Base-by-base conservation (phyloP, 2,888 invertebrate genomes). In the Leptinotarsa peninsularis region DNA sequence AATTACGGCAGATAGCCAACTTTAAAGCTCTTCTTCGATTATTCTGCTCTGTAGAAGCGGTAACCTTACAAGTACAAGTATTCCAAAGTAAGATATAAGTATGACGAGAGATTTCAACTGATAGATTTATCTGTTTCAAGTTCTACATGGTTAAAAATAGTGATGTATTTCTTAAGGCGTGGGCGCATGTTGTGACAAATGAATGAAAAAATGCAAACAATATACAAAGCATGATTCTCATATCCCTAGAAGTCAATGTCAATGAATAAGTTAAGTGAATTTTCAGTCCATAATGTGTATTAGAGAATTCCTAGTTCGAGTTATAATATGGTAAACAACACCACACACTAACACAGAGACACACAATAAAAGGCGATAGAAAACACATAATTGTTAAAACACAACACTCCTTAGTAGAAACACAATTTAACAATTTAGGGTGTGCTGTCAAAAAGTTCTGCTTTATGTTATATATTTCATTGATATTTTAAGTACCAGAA, bases 361-460 rank as follows among this genome's bases (percentile, higher is more conserved):
- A 82, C 81, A 80, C 78, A 78, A 77, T 73, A 81, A 82, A 81
- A 78, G 79, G 83, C 82, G 84, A 83, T 83, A 74, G 75, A 76
- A 78, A 66, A 80, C 76, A 71, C 79, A 78, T 78, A 81, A 82
- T 83, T 82, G 81, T 81, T 83, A 79, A 83, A 83, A 83, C 84
- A 83, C 82, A 63, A 63, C 63, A 58, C 58, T 58, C 21, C 4
- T 63, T n/a, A 10, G 10, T 17, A 63, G 43, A 49, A 23, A 67
- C 70, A 67, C 70, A 21, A 15, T 33, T 33, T 63, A 63, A 63
- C 63, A n/a, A 58, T 33, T 15, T 33, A n/a, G 17, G n/a, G 3
- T 17, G 7, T 63, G 18, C 58, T 58, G 63, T n/a, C 10, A 63
- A 63, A 33, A 63, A 63, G 18, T 0, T 14, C 43, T 13, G 10